phyloP scores from a whole-genome alignment of 2,797 vertebrate species.

The Scyliorhinus canicula region DNA sequence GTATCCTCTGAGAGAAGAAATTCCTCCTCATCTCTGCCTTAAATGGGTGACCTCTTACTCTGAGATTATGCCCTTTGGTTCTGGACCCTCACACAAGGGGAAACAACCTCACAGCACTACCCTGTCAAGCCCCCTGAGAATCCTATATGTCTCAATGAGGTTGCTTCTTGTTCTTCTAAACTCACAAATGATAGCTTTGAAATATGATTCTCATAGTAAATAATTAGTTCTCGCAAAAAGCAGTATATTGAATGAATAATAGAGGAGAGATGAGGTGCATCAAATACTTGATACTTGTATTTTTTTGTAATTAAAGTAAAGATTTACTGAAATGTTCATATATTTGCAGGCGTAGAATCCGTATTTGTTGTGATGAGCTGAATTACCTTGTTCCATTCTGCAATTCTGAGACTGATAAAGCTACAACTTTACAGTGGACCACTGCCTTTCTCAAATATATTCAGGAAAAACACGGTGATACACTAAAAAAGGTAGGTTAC shows the following conservation, averaged over 20 bases:
- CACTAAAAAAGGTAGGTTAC: constrained; percentile 72
- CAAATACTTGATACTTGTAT: not conserved
- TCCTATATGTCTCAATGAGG: too few relatives aligned
- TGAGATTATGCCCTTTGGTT: too few relatives aligned
- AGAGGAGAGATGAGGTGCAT: not conserved
- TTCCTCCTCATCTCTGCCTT: too few relatives aligned
- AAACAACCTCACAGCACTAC: too few relatives aligned
- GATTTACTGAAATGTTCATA: constrained; percentile 28
- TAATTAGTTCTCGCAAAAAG: not conserved
- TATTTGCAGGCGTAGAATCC: constrained; percentile 73
- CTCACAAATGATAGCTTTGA: not conserved
- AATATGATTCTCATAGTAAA: not conserved
- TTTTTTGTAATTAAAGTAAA: not conserved
- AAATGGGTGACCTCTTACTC: too few relatives aligned
- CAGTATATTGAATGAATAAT: not conserved
- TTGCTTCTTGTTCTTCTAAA: too few relatives aligned
- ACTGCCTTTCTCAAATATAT: constrained; percentile 81
- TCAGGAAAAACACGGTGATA: constrained; percentile 68
- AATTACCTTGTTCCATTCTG: constrained; percentile 87
- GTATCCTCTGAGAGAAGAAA: too few relatives aligned
- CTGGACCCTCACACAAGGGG: too few relatives aligned
- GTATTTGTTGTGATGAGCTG: constrained; percentile 82
- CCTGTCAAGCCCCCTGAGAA: too few relatives aligned
- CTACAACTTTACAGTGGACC: constrained; percentile 83
- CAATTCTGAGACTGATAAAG: constrained; percentile 75